Base-by-base conservation (phyloP, 2,888 invertebrate genomes). In the Orchestes rusci region DNA sequence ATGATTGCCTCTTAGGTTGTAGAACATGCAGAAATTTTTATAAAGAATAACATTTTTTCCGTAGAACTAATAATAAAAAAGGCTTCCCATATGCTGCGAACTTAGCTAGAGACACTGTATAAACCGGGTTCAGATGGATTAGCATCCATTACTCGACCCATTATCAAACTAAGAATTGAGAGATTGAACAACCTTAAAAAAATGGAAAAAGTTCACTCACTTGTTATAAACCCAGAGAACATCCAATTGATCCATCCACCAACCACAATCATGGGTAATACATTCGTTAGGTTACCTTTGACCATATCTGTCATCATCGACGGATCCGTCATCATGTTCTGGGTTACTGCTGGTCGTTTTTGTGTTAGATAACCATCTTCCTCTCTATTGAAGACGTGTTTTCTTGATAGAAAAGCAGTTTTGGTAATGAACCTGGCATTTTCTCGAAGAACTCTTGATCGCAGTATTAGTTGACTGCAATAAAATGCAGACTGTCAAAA, bases 191-290 rank as follows among this genome's bases (percentile, higher is more conserved):
- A n/a, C n/a, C n/a, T n/a, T n/a, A n/a, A n/a, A n/a, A n/a, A n/a
- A n/a, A n/a, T n/a, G n/a, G n/a, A n/a, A n/a, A n/a, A n/a, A n/a
- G n/a, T n/a, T n/a, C 3, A 29, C 15, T 43, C 36, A 51, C 51
- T 97, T n/a, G 97, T 96, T 27, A 99, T 89, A 64, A 99, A 99
- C 39, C 99, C 99, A 33, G 96, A 97, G 70, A 99, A 99, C 77
- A 97, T 97, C 97, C 97, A 99, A 68, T 99, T 99, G 59, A 99
- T 99, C 97, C 99, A 99, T 8, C 94, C 99, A 60, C 97, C 99
- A 56, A 99, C 97, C 3, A 99, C 82, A 53, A 99, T 92, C 96
- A 97, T 99, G 1, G 97, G 97, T 56, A 99, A 71, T 13, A 99
- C 95, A 72, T 99, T 99, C 3, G 97, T 94, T 17, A 97, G 80